Evolutionary conservation across 1,140 invertebrate species (phyloP).

Genomic region (Cydia strobilella): DNA sequence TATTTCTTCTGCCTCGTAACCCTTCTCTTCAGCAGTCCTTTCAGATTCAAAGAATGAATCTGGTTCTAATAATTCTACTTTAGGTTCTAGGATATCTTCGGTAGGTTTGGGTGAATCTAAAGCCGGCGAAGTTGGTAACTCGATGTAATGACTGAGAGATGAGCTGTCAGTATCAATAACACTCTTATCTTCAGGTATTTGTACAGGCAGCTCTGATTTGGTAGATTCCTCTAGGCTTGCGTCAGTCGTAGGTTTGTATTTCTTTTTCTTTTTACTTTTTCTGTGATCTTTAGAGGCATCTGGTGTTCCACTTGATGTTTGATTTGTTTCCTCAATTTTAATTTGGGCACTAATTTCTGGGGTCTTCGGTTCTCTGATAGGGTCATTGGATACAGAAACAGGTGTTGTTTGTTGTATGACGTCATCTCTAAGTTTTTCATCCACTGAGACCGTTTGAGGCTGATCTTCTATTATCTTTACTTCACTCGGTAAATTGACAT

Average conservation of each 20-base stretch:
- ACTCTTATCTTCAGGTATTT: constrained; percentile 57
- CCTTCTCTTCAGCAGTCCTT: constrained; percentile 60
- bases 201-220: constrained; percentile 46
- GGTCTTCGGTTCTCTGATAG: not conserved
- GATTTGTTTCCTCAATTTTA: constrained; percentile 27
- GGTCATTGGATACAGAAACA: not conserved
- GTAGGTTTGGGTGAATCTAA: constrained; percentile 67
- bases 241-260: constrained; percentile 49
- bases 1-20: constrained; percentile 74
- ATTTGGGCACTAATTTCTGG: constrained; percentile 24
- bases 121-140: constrained; percentile 58
- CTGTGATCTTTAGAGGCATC: constrained; percentile 48
- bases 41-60: constrained; percentile 56
- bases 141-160: constrained; percentile 67
- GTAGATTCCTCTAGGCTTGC: constrained; percentile 45
- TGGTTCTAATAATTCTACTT: constrained; percentile 24
- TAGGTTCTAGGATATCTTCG: constrained; percentile 46
- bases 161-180: constrained; percentile 65
- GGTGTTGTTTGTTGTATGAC: not conserved
- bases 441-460: not conserved
- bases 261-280: constrained; percentile 56
- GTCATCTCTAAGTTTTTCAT: not conserved
- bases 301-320: constrained; percentile 37
- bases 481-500: constrained; percentile 55
- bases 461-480: constrained; percentile 55